phyloP scores from a whole-genome alignment of 2,888 invertebrate genomes.

The Leptinotarsa peninsularis region DNA sequence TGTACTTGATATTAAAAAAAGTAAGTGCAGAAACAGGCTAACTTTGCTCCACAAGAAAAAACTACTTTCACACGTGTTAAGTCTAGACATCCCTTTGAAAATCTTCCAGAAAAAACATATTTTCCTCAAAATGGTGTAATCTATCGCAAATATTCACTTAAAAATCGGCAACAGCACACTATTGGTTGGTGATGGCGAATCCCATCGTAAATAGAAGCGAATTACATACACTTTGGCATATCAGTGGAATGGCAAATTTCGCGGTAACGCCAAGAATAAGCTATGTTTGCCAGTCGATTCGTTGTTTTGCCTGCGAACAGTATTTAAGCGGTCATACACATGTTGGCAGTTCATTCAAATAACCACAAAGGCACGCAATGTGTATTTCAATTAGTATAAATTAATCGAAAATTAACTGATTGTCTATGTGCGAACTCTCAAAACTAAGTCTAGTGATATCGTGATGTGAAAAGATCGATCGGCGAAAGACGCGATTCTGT shows the following conservation, averaged over 20 bases:
- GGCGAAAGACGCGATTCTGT: background rate
- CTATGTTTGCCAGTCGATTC: constrained; percentile 26
- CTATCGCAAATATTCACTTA: background rate
- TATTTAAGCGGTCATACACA: constrained; percentile 25
- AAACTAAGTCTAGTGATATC: background rate
- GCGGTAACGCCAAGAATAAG: constrained; percentile 21
- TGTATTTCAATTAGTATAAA: constrained; percentile 5
- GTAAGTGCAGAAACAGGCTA: background rate
- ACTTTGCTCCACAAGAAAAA: too few relatives aligned
- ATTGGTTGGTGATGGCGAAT: background rate
- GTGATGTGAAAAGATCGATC: constrained; percentile 6
- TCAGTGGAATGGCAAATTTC: background rate
- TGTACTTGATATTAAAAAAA: too few relatives aligned
- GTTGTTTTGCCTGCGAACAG: constrained; percentile 16
- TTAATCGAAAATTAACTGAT: background rate
- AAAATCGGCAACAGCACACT: background rate
- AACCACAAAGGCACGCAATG: constrained; percentile 12
- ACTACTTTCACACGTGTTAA: background rate
- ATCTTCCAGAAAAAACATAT: background rate
- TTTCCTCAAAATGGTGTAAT: background rate
- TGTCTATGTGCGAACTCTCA: background rate
- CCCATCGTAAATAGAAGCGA: constrained; percentile 9
- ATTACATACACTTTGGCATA: constrained; percentile 1
- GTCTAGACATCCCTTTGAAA: too few relatives aligned
- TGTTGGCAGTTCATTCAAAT: constrained; percentile 18